These are phyloP conservation scores for Pristionchus mayeri DNA, from an alignment of 2,888 invertebrate genomes.

Conservation along the genomic window DNA sequence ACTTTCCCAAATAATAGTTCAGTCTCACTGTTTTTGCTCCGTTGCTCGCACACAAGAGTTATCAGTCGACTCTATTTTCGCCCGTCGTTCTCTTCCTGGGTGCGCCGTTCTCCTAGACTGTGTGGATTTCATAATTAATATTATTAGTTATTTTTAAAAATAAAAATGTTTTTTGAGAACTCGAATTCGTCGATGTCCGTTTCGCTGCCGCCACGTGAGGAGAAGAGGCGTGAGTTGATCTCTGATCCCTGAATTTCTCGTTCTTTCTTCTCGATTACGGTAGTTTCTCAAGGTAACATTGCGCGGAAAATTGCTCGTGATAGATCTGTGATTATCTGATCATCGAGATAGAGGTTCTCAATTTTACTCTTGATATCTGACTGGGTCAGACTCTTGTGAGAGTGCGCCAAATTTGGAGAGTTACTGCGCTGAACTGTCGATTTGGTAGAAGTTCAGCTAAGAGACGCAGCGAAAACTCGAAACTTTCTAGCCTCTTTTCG, in stretches of 20 bases:
- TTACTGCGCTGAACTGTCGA: no score
- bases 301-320: background rate
- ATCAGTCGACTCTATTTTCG: constrained; percentile 23
- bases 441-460: no score
- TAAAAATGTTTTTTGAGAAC: no score
- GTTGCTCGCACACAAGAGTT: background rate
- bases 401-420: no score
- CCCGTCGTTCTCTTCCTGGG: background rate
- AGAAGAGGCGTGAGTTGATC: constrained; percentile 4
- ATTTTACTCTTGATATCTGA: no score
- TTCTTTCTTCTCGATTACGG: background rate
- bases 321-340: constrained; percentile 7
- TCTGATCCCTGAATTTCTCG: background rate
- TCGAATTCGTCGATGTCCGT: background rate
- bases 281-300: background rate
- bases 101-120: background rate
- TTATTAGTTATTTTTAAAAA: background rate
- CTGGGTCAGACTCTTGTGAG: no score
- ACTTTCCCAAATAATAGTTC: no score
- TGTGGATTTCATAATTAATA: background rate
- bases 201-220: background rate
- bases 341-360: no score
- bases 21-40: background rate
- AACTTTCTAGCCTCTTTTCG: no score
- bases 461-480: no score